Conservation (phyloP, 1,140 invertebrate species). For the Aphidius ervi region DNA sequence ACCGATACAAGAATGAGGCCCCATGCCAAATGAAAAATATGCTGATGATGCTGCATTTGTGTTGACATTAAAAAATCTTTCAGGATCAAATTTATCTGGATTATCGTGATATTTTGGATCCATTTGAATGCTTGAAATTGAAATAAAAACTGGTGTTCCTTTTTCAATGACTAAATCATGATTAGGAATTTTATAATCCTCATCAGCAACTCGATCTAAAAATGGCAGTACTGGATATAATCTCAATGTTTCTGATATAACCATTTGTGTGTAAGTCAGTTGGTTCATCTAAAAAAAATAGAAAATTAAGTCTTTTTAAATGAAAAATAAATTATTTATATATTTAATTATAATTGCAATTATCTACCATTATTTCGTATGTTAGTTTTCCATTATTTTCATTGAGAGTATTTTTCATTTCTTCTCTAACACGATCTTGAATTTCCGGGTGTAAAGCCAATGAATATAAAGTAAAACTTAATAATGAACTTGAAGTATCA, state of each 20-base stretch:
- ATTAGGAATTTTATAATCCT: constrained; percentile 47
- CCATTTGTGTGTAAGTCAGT: constrained; percentile 31
- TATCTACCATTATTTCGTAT: constrained; percentile 43
- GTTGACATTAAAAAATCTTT: constrained; percentile 61
- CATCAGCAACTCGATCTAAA: constrained; percentile 48
- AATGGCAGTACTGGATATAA: constrained; percentile 58
- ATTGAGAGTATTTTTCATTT: constrained; percentile 50
- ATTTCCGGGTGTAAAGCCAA: constrained; percentile 56
- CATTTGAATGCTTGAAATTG: constrained; percentile 40
- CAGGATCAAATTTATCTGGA: constrained; percentile 58
- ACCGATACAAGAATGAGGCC: constrained; percentile 57
- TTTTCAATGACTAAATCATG: constrained; percentile 44
- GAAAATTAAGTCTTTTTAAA: constrained; percentile 38
- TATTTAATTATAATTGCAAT: background rate
- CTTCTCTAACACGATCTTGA: constrained; percentile 53
- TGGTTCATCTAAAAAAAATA: constrained; percentile 30
- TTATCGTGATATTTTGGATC: constrained; percentile 45
- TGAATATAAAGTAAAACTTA: constrained; percentile 51
- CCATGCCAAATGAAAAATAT: constrained; percentile 60
- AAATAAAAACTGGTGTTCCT: constrained; percentile 33
- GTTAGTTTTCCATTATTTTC: constrained; percentile 44
- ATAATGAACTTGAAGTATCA: constrained; percentile 41
- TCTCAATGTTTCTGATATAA: constrained; percentile 45
- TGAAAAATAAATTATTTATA: no score
- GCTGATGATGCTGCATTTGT: constrained; percentile 43